Evolutionary conservation across 2,888 invertebrate genomes (phyloP).

Genomic region (Tricholauxania praeusta): DNA sequence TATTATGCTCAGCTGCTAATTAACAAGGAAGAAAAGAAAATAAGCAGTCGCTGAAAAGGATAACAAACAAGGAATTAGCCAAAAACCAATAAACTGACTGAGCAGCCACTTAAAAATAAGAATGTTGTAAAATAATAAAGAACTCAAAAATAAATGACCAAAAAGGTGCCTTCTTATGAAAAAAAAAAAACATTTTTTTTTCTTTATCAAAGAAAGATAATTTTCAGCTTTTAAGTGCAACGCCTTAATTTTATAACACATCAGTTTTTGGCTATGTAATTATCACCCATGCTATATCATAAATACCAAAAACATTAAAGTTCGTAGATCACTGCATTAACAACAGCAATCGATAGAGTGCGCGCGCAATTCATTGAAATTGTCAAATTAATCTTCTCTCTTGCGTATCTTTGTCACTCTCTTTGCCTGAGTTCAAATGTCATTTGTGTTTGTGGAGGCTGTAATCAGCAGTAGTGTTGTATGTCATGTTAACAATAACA

Average conservation of each 20-base stretch:
- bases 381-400: conserved; percentile 14
- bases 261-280: too few species aligned
- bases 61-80: conserved; percentile 9
- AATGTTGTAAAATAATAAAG: conserved; percentile 27
- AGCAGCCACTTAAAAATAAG: conserved; percentile 28
- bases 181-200: too few species aligned
- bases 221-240: too few species aligned
- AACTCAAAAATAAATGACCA: conserved; percentile 21
- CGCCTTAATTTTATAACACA: too few species aligned
- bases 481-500: conserved; percentile 16
- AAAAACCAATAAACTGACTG: conserved; percentile 21
- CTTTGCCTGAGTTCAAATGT: neutral
- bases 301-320: too few species aligned
- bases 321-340: neutral
- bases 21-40: neutral
- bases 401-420: neutral
- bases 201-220: too few species aligned
- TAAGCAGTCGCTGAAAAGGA: neutral
- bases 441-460: neutral
- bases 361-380: conserved; percentile 20
- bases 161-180: neutral
- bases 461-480: neutral
- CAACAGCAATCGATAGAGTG: neutral
- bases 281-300: too few species aligned
- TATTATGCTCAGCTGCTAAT: conserved; percentile 9